These are phyloP conservation scores for Oreochromis spilurus DNA, from an alignment of 2,113 vertebrate genomes.

Conservation along the genomic window DNA sequence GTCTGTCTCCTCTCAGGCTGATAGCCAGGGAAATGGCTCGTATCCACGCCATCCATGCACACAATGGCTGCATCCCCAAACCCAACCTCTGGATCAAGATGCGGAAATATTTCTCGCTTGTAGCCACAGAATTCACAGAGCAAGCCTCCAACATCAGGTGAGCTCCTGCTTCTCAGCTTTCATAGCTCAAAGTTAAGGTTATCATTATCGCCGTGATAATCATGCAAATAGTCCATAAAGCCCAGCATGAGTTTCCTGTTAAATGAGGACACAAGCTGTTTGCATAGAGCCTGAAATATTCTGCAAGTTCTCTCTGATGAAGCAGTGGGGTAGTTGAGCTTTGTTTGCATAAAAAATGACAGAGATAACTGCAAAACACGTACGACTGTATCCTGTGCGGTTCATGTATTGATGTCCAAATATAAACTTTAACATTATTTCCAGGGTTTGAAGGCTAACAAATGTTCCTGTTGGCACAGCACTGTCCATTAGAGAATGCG, in stretches of 20 bases:
- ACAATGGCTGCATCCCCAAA: slow-evolving; percentile 91
- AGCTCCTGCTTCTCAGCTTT: background rate
- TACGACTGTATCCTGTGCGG: background rate
- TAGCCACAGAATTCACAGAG: slow-evolving; percentile 85
- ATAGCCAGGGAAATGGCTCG: slow-evolving; percentile 93
- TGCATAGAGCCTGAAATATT: background rate
- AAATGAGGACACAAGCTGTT: background rate
- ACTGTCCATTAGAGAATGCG: background rate
- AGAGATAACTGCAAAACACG: background rate
- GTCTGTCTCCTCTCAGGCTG: slow-evolving; percentile 69
- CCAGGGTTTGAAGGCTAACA: background rate
- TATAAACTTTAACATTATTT: background rate
- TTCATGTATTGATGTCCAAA: background rate
- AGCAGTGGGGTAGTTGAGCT: background rate
- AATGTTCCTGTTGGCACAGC: fast-evolving
- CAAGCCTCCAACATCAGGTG: slow-evolving; percentile 81
- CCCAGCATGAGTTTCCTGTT: background rate
- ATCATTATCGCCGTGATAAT: background rate
- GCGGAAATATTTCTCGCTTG: slow-evolving; percentile 85
- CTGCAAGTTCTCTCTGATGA: background rate
- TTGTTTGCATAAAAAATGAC: background rate
- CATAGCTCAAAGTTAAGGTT: background rate
- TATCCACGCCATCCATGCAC: slow-evolving; percentile 89
- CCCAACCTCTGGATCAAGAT: slow-evolving; percentile 93
- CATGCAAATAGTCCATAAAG: background rate